Evolutionary conservation across 2,888 invertebrate species (phyloP).

Genomic region (Eupithecia subfuscata): DNA sequence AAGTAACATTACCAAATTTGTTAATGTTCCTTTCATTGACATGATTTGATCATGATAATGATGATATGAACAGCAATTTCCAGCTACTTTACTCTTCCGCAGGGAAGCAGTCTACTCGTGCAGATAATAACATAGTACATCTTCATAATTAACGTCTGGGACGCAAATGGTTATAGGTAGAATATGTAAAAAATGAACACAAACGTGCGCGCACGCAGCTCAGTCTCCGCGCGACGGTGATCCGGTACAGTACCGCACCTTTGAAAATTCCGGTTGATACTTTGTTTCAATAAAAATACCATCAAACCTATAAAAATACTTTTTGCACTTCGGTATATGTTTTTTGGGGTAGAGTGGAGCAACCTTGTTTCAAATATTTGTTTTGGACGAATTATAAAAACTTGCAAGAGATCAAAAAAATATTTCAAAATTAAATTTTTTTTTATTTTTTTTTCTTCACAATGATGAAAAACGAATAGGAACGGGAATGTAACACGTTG

Average conservation of each 20-base stretch:
- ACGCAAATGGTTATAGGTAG: constrained; percentile 41
- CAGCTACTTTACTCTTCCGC: constrained; percentile 11
- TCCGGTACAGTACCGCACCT: constrained; percentile 55
- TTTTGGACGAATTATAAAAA: not conserved
- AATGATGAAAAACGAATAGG: not conserved
- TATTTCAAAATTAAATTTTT: too few relatives aligned
- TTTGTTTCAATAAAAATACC: not conserved
- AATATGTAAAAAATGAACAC: constrained; percentile 51
- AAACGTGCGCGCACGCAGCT: constrained; percentile 52
- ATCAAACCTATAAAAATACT: not conserved
- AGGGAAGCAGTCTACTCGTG: constrained; percentile 47
- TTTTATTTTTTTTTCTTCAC: too few relatives aligned
- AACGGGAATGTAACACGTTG: not conserved
- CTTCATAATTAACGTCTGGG: constrained; percentile 37
- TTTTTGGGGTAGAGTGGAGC: not conserved
- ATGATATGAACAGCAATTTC: not conserved
- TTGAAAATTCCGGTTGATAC: constrained; percentile 14
- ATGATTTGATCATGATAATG: not conserved
- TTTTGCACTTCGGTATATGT: not conserved
- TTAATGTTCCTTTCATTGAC: not conserved
- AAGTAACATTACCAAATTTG: too few relatives aligned
- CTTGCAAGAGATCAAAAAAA: not conserved
- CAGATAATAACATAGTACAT: constrained; percentile 52
- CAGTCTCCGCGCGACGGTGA: constrained; percentile 63
- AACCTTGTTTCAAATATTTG: not conserved